These are phyloP conservation scores for Portevinia maculata DNA, from an alignment of 2,888 invertebrate species.

Conservation along the genomic window DNA sequence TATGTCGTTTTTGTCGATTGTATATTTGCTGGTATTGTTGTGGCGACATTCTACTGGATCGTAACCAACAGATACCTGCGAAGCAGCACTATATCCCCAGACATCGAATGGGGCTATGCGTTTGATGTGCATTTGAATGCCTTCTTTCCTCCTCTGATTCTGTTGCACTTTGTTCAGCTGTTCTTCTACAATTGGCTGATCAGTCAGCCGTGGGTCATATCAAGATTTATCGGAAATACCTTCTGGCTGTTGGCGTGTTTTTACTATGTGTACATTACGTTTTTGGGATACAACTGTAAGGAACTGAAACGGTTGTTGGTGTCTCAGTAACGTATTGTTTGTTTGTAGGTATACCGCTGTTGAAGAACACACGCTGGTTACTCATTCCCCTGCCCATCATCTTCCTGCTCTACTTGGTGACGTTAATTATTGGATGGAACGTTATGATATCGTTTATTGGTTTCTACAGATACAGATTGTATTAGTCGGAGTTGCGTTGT, in stretches of 20 bases:
- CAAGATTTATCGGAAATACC: conserved; percentile 94
- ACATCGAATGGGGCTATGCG: conserved; percentile 98
- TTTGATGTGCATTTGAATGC: conserved; percentile 99
- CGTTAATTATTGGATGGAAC: conserved; percentile 92
- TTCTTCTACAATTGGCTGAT: conserved; percentile 93
- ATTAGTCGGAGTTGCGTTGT: conserved; percentile 81
- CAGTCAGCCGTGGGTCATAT: conserved; percentile 89
- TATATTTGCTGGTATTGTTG: conserved; percentile 92
- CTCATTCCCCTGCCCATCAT: conserved; percentile 92
- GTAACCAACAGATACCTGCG: conserved; percentile 82
- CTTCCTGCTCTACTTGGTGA: conserved; percentile 90
- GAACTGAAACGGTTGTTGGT: conserved; percentile 75
- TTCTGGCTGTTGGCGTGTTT: conserved; percentile 95
- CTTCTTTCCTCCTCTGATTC: conserved; percentile 97
- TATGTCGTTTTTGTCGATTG: conserved; percentile 98
- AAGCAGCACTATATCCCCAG: conserved; percentile 79
- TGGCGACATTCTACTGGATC: conserved; percentile 95
- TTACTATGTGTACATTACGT: conserved; percentile 98
- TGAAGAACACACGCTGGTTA: conserved; percentile 93
- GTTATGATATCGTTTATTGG: conserved; percentile 91
- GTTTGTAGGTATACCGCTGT: conserved; percentile 90
- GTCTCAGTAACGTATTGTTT: neutral
- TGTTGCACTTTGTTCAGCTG: conserved; percentile 96
- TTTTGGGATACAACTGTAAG: conserved; percentile 97
- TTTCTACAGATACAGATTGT: conserved; percentile 92